Evolutionary conservation across 2,888 invertebrate species (phyloP).

Genomic region (Liposcelis brunnea): DNA sequence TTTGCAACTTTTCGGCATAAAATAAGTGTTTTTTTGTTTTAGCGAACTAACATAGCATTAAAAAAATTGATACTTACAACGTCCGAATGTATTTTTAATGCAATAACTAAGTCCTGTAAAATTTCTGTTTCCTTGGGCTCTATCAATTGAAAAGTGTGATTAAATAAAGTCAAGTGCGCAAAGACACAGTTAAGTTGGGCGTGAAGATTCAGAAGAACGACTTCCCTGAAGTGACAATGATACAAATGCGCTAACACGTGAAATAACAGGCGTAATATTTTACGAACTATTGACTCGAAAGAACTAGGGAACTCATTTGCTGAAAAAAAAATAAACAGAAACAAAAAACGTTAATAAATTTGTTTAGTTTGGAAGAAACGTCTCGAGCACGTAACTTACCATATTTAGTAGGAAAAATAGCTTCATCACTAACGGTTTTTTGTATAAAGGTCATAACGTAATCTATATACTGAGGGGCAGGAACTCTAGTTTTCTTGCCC

Average conservation of each 20-base stretch:
- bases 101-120: slow-evolving; percentile 76
- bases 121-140: slow-evolving; percentile 94
- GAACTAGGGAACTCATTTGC: slow-evolving; percentile 87
- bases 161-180: slow-evolving; percentile 80
- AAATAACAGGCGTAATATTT: slow-evolving; percentile 89
- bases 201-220: slow-evolving; percentile 82
- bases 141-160: slow-evolving; percentile 75
- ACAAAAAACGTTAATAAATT: slow-evolving; percentile 2
- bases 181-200: slow-evolving; percentile 95
- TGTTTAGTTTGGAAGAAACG: not conserved
- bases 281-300: slow-evolving; percentile 88
- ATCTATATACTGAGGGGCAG: slow-evolving; percentile 96
- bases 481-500: slow-evolving; percentile 92
- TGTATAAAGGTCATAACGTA: slow-evolving; percentile 98
- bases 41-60: too few species aligned
- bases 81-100: slow-evolving; percentile 32
- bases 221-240: slow-evolving; percentile 93
- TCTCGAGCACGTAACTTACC: slow-evolving; percentile 43
- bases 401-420: slow-evolving; percentile 95
- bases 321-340: slow-evolving; percentile 27
- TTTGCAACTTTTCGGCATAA: too few species aligned
- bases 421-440: slow-evolving; percentile 92
- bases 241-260: slow-evolving; percentile 97
- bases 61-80: not conserved
- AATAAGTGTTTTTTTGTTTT: too few species aligned